Conservation (phyloP, 1,140 invertebrate species). For the Macrobrachium nipponense region DNA sequence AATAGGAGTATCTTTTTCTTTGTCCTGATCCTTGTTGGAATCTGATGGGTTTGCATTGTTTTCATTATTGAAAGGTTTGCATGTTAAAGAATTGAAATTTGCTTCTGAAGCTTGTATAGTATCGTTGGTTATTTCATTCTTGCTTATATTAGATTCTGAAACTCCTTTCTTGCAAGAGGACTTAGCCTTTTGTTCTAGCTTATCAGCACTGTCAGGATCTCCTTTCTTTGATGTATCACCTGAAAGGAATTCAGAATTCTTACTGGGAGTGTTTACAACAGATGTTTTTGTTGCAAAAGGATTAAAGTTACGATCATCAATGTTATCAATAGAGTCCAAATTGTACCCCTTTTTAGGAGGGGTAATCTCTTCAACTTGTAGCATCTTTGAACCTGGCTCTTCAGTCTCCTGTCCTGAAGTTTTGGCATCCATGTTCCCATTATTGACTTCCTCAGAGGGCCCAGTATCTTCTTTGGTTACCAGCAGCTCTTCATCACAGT, state of each 20-base stretch:
- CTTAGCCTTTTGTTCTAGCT: neutral
- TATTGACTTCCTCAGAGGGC: neutral
- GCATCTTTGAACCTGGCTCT: neutral
- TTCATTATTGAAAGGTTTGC: neutral
- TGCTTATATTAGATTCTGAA: neutral
- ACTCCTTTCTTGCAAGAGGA: neutral
- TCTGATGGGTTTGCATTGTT: neutral
- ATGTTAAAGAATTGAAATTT: neutral
- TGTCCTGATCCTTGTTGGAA: neutral
- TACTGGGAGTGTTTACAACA: neutral
- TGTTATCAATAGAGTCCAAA: neutral
- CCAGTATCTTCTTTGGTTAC: neutral
- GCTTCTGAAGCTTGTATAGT: neutral
- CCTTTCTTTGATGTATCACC: neutral
- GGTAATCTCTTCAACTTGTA: constrained; percentile 1
- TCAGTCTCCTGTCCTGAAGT: neutral
- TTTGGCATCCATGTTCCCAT: neutral
- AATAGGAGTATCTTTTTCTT: constrained; percentile 7
- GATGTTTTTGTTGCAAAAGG: constrained; percentile 3
- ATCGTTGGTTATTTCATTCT: neutral
- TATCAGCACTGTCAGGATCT: neutral
- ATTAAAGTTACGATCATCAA: constrained; percentile 1
- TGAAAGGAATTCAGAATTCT: neutral
- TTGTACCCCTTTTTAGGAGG: constrained; percentile 9
- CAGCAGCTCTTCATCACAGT: too few relatives aligned